Conservation (phyloP, 2,113 vertebrate species). For the Rattus rattus region DNA sequence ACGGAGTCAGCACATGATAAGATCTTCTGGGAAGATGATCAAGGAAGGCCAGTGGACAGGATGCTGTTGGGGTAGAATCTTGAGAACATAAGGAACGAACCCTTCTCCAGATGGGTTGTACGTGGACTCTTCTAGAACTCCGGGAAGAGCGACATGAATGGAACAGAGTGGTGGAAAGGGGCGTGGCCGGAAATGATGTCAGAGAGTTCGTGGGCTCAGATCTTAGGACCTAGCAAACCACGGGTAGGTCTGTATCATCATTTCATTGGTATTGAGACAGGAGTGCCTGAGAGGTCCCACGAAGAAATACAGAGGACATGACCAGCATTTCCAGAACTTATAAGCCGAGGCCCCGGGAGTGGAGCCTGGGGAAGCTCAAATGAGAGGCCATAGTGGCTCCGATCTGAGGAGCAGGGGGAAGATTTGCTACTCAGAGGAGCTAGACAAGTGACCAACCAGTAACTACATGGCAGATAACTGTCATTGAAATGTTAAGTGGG, state of each 20-base stretch:
- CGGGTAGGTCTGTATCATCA: not conserved
- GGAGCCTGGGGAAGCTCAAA: not conserved
- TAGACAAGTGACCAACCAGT: not conserved
- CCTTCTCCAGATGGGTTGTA: no score
- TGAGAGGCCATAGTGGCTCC: fast-evolving
- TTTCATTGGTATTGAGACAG: not conserved
- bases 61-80: not conserved
- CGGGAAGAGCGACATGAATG: not conserved
- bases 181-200: not conserved
- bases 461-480: no score
- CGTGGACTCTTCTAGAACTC: not conserved
- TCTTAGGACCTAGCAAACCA: not conserved
- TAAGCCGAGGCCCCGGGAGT: not conserved
- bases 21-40: not conserved
- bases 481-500: not conserved
- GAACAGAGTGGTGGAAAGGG: not conserved
- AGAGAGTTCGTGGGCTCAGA: not conserved
- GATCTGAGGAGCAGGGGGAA: not conserved
- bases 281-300: not conserved
- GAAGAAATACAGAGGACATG: not conserved
- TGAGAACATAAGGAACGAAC: not conserved
- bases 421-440: not conserved
- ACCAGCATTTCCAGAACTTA: not conserved
- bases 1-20: not conserved
- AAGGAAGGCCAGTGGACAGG: not conserved